Conservation (phyloP, 2,797 vertebrate species). For the Aldrovandia affinis region DNA sequence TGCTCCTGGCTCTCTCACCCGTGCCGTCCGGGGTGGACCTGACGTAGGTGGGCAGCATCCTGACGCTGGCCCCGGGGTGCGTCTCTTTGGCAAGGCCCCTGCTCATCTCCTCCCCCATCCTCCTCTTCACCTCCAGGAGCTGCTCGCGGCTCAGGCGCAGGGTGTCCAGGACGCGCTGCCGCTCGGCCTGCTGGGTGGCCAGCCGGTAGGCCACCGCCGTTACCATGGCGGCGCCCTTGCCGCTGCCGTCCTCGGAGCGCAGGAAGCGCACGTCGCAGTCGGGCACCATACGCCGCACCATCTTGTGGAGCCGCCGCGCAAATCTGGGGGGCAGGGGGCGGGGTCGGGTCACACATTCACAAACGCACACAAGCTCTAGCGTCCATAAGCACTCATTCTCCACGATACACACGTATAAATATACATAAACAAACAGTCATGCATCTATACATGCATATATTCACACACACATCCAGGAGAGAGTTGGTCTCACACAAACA, state of each 20-base stretch:
- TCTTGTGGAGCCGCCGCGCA: conserved; percentile 86
- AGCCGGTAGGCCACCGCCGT: conserved; percentile 91
- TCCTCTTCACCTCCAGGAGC: conserved; percentile 85
- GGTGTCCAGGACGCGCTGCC: conserved; percentile 79
- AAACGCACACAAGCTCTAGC: background rate
- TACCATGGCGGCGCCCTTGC: conserved; percentile 96
- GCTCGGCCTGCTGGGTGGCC: conserved; percentile 81
- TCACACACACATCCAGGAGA: background rate
- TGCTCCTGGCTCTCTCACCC: conserved; percentile 72
- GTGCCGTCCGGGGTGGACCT: conserved; percentile 89
- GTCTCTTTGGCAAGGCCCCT: conserved; percentile 79
- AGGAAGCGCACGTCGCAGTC: conserved; percentile 91
- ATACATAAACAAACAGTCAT: background rate
- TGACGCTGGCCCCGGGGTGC: conserved; percentile 75
- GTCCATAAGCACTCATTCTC: background rate
- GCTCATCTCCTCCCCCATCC: conserved; percentile 83
- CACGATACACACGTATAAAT: background rate
- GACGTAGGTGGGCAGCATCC: conserved; percentile 95
- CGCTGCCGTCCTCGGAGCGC: conserved; percentile 89
- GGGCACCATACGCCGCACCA: conserved; percentile 85
- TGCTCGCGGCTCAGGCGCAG: conserved; percentile 82
- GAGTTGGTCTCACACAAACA: background rate
- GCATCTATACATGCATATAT: background rate
- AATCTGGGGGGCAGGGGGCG: conserved; percentile 71
- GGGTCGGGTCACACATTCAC: background rate